A percentile compares a stretch with the other conserved stretches of the same genome.
These are phyloP conservation scores for Triops longicaudatus DNA, from an alignment of 1,140 invertebrate species.

Conservation along the genomic window DNA sequence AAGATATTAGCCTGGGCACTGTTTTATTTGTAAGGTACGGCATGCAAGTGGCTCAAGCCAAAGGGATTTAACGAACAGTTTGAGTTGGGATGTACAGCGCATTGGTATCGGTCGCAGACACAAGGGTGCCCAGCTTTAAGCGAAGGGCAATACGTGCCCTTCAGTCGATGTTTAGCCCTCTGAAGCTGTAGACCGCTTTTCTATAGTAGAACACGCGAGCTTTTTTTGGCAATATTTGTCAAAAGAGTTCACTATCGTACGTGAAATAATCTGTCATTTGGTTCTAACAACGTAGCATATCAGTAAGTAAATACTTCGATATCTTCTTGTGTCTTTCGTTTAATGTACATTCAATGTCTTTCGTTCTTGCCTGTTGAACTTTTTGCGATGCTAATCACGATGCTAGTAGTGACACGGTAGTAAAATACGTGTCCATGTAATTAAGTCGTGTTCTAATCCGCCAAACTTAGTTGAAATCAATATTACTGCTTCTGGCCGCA, in stretches of 20 bases:
- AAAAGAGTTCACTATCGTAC: neutral
- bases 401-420: no score
- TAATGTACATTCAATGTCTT: neutral
- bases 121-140: neutral
- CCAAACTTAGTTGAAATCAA: no score
- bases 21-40: no score
- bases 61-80: neutral
- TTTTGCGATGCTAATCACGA: no score
- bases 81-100: neutral
- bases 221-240: neutral
- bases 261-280: neutral
- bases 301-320: neutral
- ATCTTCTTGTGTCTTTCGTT: neutral
- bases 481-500: no score
- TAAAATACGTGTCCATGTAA: no score
- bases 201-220: neutral
- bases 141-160: neutral
- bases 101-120: neutral
- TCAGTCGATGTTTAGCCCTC: neutral
- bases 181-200: neutral
- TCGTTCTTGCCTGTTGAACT: no score
- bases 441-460: no score
- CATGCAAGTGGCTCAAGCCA: no score
- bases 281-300: neutral
- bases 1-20: no score